These are phyloP conservation scores for Cydia splendana DNA, from an alignment of 1,140 invertebrate species.

Conservation along the genomic window DNA sequence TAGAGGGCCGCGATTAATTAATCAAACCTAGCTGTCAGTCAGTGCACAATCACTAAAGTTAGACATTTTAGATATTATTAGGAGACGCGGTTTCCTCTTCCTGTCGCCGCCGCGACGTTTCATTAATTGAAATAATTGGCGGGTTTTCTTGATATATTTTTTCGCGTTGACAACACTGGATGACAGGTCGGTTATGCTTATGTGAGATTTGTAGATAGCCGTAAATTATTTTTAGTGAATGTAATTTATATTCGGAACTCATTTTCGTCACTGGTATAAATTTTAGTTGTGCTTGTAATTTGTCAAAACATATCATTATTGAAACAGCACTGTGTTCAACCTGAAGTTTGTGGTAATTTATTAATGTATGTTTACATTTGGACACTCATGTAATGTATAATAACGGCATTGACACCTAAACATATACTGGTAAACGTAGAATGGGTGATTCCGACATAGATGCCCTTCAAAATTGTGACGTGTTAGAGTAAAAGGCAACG, in stretches of 20 bases:
- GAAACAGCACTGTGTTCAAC: neutral
- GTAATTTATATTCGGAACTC: slow-evolving; percentile 6
- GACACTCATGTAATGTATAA: neutral
- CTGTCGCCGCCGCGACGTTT: slow-evolving; percentile 68
- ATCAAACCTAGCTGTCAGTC: slow-evolving; percentile 75
- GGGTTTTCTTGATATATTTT: slow-evolving; percentile 60
- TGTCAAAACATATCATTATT: neutral
- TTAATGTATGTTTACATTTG: neutral
- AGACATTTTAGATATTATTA: slow-evolving; percentile 43
- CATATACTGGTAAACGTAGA: neutral
- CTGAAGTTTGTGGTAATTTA: neutral
- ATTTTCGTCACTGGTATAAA: slow-evolving; percentile 4
- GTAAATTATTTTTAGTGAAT: neutral
- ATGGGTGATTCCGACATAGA: slow-evolving; percentile 10
- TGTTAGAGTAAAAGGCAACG: neutral
- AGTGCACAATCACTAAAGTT: slow-evolving; percentile 73
- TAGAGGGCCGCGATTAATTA: slow-evolving; percentile 71
- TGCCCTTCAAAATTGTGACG: neutral
- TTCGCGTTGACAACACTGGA: slow-evolving; percentile 64
- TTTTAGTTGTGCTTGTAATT: neutral
- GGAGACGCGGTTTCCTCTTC: slow-evolving; percentile 66
- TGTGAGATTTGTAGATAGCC: slow-evolving; percentile 32
- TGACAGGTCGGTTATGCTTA: slow-evolving; percentile 39
- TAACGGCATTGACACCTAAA: slow-evolving; percentile 1
- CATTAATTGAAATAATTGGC: slow-evolving; percentile 78